Conservation (phyloP, 2,113 vertebrate genomes). For the Takifugu flavidus region DNA sequence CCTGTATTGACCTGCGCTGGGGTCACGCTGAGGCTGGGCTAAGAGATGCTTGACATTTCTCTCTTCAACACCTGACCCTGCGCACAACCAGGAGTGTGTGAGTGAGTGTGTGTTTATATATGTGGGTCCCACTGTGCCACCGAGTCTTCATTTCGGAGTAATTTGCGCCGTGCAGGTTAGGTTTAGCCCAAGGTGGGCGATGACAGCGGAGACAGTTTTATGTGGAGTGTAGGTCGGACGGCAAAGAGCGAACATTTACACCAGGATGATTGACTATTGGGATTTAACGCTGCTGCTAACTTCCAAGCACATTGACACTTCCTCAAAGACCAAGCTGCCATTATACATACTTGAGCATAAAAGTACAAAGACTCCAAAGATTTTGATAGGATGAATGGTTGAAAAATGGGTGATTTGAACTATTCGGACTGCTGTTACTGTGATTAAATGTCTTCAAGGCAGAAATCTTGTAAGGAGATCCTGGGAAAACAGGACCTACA, state of each 20-base stretch:
- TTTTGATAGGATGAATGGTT: no score
- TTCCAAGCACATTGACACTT: background rate
- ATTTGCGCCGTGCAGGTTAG: constrained; percentile 1
- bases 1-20: constrained; percentile 32
- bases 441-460: no score
- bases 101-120: constrained; percentile 14
- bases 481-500: no score
- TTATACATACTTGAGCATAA: background rate
- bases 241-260: background rate
- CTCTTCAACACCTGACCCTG: constrained; percentile 52
- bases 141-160: no score
- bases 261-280: background rate
- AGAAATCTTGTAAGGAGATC: no score
- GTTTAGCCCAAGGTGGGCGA: no score
- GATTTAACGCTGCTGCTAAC: background rate
- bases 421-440: no score
- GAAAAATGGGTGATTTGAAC: no score
- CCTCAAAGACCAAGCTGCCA: background rate
- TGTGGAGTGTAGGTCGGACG: background rate
- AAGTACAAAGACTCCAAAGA: background rate
- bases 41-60: constrained; percentile 66
- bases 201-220: constrained; percentile 24
- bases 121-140: background rate
- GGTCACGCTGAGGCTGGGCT: constrained; percentile 56
- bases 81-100: constrained; percentile 7